phyloP scores from a whole-genome alignment of 2,888 invertebrate species.

The Athalia circularis region DNA sequence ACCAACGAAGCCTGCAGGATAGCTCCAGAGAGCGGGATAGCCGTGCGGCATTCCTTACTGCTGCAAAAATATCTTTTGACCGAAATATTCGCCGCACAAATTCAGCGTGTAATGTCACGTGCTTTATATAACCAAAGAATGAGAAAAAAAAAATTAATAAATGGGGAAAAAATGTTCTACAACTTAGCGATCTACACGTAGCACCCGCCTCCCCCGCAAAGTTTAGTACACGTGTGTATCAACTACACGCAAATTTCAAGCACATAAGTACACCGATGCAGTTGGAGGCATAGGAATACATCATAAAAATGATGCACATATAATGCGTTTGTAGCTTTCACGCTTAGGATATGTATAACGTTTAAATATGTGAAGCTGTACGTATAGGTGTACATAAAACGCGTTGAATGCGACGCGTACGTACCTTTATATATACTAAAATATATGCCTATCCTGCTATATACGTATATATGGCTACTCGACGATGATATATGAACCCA shows the following conservation, averaged over 20 bases:
- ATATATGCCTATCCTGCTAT: not conserved
- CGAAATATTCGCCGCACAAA: slow-evolving; percentile 23
- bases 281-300: no score
- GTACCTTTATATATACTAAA: not conserved
- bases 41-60: slow-evolving; percentile 5
- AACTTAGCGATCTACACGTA: no score
- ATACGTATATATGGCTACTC: not conserved
- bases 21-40: not conserved
- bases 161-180: no score
- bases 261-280: not conserved
- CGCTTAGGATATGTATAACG: not conserved
- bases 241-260: not conserved
- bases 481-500: slow-evolving; percentile 40
- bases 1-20: not conserved
- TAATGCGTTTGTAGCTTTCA: no score
- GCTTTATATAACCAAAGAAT: not conserved
- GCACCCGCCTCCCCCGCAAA: no score
- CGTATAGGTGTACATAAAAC: no score
- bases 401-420: not conserved
- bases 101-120: not conserved
- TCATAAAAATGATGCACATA: no score
- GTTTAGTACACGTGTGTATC: not conserved
- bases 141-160: no score
- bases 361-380: not conserved
- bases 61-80: slow-evolving; percentile 8